A percentile compares a stretch with the other conserved stretches of the same genome.
phyloP scores from a whole-genome alignment of 1,140 invertebrate genomes.

The Drosophila pachea region DNA sequence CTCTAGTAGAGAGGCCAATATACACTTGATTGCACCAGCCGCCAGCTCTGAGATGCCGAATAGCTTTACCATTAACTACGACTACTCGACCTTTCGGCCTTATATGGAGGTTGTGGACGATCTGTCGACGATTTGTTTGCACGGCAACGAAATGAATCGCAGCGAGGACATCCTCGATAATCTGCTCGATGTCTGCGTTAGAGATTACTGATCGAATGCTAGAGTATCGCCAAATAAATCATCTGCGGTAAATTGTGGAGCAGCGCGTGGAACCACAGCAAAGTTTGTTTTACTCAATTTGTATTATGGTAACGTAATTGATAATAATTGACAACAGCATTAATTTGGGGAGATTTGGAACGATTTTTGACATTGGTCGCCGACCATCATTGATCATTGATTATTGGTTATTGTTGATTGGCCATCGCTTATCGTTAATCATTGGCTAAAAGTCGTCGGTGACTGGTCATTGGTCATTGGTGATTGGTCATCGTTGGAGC shows the following conservation, averaged over 20 bases:
- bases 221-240: conserved; percentile 18
- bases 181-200: conserved; percentile 62
- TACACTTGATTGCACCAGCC: conserved; percentile 9
- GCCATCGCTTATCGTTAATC: too few relatives aligned
- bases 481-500: too few relatives aligned
- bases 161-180: conserved; percentile 67
- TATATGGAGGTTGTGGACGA: conserved; percentile 63
- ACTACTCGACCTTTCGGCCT: conserved; percentile 50
- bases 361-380: too few relatives aligned
- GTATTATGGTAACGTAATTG: too few relatives aligned
- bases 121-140: conserved; percentile 51
- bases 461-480: too few relatives aligned
- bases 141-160: conserved; percentile 40
- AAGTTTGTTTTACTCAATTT: too few relatives aligned
- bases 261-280: not conserved
- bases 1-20: conserved; percentile 18
- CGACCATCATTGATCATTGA: too few relatives aligned
- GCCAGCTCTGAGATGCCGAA: conserved; percentile 25
- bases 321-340: too few relatives aligned
- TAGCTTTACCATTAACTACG: conserved; percentile 35
- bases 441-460: too few relatives aligned
- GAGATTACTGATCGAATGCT: conserved; percentile 49
- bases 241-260: not conserved
- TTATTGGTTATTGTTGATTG: too few relatives aligned
- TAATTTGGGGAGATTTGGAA: too few relatives aligned